These are phyloP conservation scores for Zapornia atra DNA, from an alignment of 2,113 vertebrate genomes.

Conservation along the genomic window DNA sequence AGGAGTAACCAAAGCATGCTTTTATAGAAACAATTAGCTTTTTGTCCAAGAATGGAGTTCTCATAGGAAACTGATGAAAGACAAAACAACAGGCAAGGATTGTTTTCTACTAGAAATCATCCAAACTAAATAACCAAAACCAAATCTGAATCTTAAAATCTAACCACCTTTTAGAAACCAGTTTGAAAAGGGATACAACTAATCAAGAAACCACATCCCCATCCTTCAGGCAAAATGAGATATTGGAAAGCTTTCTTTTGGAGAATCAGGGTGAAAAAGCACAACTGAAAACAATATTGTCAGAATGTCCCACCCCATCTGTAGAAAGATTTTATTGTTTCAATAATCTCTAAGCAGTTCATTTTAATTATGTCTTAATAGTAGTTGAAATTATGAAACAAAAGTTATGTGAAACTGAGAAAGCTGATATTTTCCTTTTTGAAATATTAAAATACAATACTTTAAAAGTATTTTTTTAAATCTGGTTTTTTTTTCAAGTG, in stretches of 20 bases:
- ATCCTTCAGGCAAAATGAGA: conserved; percentile 31
- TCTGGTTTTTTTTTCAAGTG: not conserved
- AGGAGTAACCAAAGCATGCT: not conserved
- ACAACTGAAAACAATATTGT: conserved; percentile 32
- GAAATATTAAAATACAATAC: not conserved
- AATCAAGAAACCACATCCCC: conserved; percentile 24
- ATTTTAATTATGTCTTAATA: conserved; percentile 15
- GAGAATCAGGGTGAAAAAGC: conserved; percentile 2
- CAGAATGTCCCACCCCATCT: not conserved
- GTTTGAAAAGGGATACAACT: conserved; percentile 24
- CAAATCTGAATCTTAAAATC: conserved; percentile 27
- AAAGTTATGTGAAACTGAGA: conserved; percentile 3
- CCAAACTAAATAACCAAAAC: conserved; percentile 24
- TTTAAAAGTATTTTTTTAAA: not conserved
- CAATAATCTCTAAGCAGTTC: conserved; percentile 23
- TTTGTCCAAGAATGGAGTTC: not conserved
- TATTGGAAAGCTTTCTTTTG: conserved; percentile 21
- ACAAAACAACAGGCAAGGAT: conserved; percentile 30
- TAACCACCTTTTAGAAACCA: conserved; percentile 41
- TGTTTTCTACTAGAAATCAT: conserved; percentile 30
- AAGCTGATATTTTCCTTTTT: conserved; percentile 3
- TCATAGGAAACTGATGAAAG: not conserved
- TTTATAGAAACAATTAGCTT: conserved; percentile 23
- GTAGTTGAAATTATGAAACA: conserved; percentile 23
- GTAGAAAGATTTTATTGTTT: conserved; percentile 55